Percentiles rank a stretch among this genome's conserved stretches.
These are phyloP conservation scores for Chromoteleia sp. DNA, from an alignment of 2,888 invertebrate species.

Conservation along the genomic window DNA sequence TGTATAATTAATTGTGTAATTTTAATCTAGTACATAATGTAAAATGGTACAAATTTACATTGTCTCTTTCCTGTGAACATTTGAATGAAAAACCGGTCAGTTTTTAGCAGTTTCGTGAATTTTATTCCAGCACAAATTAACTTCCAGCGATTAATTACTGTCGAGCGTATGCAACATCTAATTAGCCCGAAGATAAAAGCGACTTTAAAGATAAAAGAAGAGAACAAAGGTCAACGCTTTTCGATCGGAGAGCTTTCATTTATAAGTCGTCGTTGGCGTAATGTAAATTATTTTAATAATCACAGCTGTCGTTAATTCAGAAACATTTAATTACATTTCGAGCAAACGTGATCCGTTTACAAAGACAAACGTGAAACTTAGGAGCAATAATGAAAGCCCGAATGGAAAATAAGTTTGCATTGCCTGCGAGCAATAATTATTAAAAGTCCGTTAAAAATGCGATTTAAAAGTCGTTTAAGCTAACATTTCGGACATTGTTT, in stretches of 20 bases:
- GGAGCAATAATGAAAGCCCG: conserved; percentile 17
- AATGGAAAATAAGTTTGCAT: background rate
- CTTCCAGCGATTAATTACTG: background rate
- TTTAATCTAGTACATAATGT: too few species aligned
- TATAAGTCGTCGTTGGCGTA: background rate
- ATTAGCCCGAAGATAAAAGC: conserved; percentile 1
- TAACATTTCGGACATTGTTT: too few species aligned
- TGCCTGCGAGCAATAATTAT: too few species aligned
- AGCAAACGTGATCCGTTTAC: conserved; percentile 31
- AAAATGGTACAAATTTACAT: too few species aligned
- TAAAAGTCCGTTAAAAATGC: too few species aligned
- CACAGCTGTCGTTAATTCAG: conserved; percentile 7
- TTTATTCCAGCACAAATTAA: background rate
- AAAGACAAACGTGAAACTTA: conserved; percentile 15
- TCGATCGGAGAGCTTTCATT: background rate
- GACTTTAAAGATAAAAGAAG: conserved; percentile 1
- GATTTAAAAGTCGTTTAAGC: conserved; percentile 3
- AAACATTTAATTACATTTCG: conserved; percentile 26
- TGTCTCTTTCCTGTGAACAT: too few species aligned
- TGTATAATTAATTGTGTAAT: too few species aligned
- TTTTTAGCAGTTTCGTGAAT: too few species aligned
- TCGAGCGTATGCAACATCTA: conserved; percentile 1
- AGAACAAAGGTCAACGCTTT: background rate
- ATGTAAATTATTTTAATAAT: conserved; percentile 21
- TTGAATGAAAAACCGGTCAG: too few species aligned